Evolutionary conservation across 2,113 vertebrate genomes (phyloP), one percentile per base, ranked within the genome.

Genomic region (Limanda limanda): DNA sequence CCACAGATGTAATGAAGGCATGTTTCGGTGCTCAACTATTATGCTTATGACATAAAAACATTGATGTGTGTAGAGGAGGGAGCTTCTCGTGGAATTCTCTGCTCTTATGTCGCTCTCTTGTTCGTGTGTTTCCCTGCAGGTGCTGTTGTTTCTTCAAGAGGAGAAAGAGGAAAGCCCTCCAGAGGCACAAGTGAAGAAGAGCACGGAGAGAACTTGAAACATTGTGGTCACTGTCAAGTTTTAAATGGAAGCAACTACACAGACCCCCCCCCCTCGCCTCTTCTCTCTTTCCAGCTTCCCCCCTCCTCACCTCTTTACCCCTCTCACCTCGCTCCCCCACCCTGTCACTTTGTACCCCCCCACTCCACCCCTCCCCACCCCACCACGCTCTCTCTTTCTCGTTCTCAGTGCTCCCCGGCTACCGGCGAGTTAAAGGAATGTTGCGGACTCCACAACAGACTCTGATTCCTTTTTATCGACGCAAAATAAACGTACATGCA

Each of bases 91-190:
- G 7, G 35, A 37, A 10, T 37, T 42, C 40, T 42, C 5, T 51
- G 47, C 47, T 51, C 47, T 18, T 20, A 17, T 7, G 18, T 17
- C 18, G 47, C 18, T 18, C 15, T 20, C 47, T 18, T 51, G 15
- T 48, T 7, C 11, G 6, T 63, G 11, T 77, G 14, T 82, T 25
- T 47, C 9, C 68, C 70, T 57, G 5, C 89, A 98, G 98, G 95
- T 99, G 98, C 96, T 99, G 98, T 95, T 99, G 98, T 91, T 99
- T 99, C 94, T 99, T 99, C 92, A 99, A 98, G 87, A 95, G 98
- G 78, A 96, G 96, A 90, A 99, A 98, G 97, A 97, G 97, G 95
- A 99, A 99, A 98, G 95, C 95, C 11, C 94, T 96, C 78, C 97
- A 98, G 91, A 95, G 97, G 83, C 97, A 97, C 93, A 98, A 99